Evolutionary conservation across 2,888 invertebrate genomes (phyloP), one percentile per base, ranked within the genome.

Genomic region (Cinara cedri): DNA sequence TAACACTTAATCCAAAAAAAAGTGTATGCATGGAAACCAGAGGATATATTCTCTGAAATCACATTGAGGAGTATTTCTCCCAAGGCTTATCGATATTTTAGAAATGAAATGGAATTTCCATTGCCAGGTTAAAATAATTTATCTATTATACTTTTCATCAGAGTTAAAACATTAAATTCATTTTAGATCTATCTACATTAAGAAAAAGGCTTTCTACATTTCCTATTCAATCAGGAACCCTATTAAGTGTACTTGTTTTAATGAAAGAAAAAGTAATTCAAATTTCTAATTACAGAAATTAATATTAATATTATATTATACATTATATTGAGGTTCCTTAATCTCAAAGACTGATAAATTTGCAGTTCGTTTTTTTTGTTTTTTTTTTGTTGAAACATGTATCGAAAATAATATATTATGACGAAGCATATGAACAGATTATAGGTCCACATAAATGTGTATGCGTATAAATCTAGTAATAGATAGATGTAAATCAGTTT

Each of bases 361-460:
- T 19, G n/a, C 51, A n/a, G 16, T 6, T 51, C 16, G 14, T 1
- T 51, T n/a, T n/a, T n/a, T n/a, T n/a, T n/a, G n/a, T n/a, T n/a
- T n/a, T n/a, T n/a, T n/a, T n/a, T n/a, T n/a, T n/a, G n/a, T n/a
- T n/a, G n/a, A n/a, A n/a, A n/a, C n/a, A n/a, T n/a, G n/a, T n/a
- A n/a, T n/a, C n/a, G n/a, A n/a, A n/a, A n/a, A n/a, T n/a, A n/a
- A n/a, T n/a, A n/a, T 16, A 16, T 51, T 14, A 51, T n/a, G n/a
- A 51, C 9, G 19, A 54, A 54, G 54, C 54, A 54, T n/a, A 54
- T 54, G 54, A 54, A n/a, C 19, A 54, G n/a, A 54, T 54, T 19
- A 54, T 54, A 54, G 54, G 54, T n/a, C n/a, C 54, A 6, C n/a
- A 54, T 54, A n/a, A 54, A 54, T n/a, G 54, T n/a, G 19, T 54